Base-by-base conservation (phyloP, 2,797 vertebrate genomes). In the Acanthurus lineatus region DNA sequence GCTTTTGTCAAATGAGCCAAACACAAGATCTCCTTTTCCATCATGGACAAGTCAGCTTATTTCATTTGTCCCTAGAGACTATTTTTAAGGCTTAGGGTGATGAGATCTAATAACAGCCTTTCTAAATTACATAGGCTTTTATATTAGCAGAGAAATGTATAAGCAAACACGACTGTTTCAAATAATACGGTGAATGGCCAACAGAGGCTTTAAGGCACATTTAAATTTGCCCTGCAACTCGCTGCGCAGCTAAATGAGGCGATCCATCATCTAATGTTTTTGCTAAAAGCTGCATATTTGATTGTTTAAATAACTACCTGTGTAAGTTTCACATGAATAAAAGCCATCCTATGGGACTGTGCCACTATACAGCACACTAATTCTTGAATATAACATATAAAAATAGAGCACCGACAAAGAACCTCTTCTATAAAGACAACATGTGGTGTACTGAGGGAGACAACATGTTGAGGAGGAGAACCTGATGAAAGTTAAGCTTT, bases 401-500 rank as follows among this genome's bases (percentile, higher is more conserved):
- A 76, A 49, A 32, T 32, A 32, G 28, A 32, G 28, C 28, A 56
- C 16, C 35, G 19, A 6, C 14, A 51, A 72, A 16, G 65, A 25
- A 48, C 25, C n/a, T 11, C 52, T 44, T 52, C 58, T 45, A 6
- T 16, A 8, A 53, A 62, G 60, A 40, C 14, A 44, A n/a, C n/a
- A n/a, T n/a, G n/a, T n/a, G 16, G 38, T 71, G 82, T 80, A 84
- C 82, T 65, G 58, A 76, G 76, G 83, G 71, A 64, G 73, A 35
- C 63, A 68, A 73, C 25, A 8, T 70, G 83, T 77, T 73, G 73
- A 79, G 51, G 66, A 56, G 42, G 7, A 77, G 76, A 80, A 86
- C 63, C 74, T 59, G 75, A 84, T 81, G 80, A 90, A 90, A 86
- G 84, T 91, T 90, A 87, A 87, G 81, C 83, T 89, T 90, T 89